Conservation (phyloP, 2,888 invertebrate species). For the Ichneumoninae sp. region DNA sequence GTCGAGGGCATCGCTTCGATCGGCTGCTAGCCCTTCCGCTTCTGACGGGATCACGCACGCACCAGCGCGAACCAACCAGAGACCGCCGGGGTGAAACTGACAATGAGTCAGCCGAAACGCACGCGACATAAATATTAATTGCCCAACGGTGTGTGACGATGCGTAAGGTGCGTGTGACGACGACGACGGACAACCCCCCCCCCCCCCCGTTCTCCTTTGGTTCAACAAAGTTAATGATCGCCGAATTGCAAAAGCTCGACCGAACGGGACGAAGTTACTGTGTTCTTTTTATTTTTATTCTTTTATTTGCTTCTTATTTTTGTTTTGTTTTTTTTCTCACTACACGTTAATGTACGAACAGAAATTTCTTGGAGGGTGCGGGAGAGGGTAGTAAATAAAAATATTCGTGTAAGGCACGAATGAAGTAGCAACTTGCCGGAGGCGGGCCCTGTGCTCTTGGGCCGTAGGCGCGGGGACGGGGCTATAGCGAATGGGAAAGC, state of each 20-base stretch:
- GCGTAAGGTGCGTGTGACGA: conserved; percentile 18
- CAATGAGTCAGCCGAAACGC: conserved; percentile 66
- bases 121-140: conserved; percentile 70
- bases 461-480: not conserved
- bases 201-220: not conserved
- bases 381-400: not conserved
- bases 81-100: conserved; percentile 31
- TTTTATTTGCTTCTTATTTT: not conserved
- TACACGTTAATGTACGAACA: not conserved
- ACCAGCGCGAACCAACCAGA: not conserved
- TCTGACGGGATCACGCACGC: conserved; percentile 34
- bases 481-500: conserved; percentile 58
- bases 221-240: conserved; percentile 5
- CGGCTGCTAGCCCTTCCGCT: conserved; percentile 38
- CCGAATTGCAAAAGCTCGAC: conserved; percentile 8
- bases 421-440: conserved; percentile 7
- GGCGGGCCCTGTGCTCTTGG: not conserved
- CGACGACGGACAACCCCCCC: not conserved
- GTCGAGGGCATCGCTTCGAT: conserved; percentile 26
- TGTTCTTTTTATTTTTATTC: not conserved
- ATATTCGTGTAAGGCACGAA: conserved; percentile 22
- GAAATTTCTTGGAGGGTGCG: conserved; percentile 6
- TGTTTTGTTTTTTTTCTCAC: not conserved
- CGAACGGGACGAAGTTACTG: not conserved
- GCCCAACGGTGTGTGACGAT: conserved; percentile 30